phyloP scores from a whole-genome alignment of 2,888 invertebrate genomes.

The Lepidocyrtinus sp. region DNA sequence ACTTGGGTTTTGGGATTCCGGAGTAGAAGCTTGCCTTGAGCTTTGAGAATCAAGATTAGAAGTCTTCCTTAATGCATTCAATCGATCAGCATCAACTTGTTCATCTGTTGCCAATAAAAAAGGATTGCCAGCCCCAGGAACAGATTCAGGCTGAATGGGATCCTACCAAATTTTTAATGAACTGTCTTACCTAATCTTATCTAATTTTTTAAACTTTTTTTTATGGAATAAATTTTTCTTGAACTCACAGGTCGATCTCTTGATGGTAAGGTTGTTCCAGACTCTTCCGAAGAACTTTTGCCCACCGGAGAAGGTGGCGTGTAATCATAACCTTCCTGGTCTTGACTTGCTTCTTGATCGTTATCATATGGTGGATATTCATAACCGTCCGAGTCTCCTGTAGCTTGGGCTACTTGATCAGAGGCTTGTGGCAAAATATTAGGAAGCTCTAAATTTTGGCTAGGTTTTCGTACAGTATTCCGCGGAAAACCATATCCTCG shows the following conservation, averaged over 20 bases:
- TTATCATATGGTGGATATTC: slow-evolving; percentile 46
- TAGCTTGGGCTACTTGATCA: slow-evolving; percentile 60
- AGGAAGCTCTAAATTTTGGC: slow-evolving; percentile 40
- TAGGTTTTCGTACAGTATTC: slow-evolving; percentile 33
- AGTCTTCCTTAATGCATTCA: slow-evolving; percentile 8
- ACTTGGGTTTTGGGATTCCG: background rate
- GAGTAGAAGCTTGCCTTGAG: background rate
- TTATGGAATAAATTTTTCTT: no score
- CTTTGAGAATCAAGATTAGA: background rate
- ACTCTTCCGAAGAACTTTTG: slow-evolving; percentile 9
- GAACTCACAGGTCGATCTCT: background rate
- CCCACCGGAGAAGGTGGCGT: slow-evolving; percentile 32
- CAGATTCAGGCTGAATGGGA: slow-evolving; percentile 9
- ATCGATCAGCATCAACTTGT: background rate
- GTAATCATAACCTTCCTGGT: slow-evolving; percentile 32
- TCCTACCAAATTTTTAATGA: background rate
- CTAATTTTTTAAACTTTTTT: background rate
- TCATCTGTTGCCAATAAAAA: background rate
- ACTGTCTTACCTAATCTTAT: background rate
- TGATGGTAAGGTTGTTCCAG: background rate
- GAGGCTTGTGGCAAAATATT: slow-evolving; percentile 22
- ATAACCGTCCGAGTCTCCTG: slow-evolving; percentile 52
- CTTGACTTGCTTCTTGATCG: no score
- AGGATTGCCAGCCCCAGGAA: background rate
- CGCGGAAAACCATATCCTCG: slow-evolving; percentile 2